Evolutionary conservation across 2,797 vertebrate species (phyloP).

Genomic region (Otolemur crassicaudatus): DNA sequence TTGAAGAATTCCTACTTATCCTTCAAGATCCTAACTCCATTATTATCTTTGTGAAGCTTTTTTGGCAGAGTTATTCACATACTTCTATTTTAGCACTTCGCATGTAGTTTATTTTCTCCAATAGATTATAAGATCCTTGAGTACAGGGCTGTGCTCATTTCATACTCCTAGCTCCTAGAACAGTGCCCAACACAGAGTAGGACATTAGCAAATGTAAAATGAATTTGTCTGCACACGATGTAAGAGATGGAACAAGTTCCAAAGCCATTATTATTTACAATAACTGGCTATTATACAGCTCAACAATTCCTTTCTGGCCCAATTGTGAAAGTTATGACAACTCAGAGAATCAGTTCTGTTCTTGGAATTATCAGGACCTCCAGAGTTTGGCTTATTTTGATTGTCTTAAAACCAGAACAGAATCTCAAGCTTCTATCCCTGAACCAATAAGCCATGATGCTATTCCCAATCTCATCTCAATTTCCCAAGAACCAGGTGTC

Average conservation of each 20-base stretch:
- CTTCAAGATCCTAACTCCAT: not conserved
- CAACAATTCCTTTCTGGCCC: not conserved
- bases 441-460: not conserved
- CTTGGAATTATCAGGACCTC: not conserved
- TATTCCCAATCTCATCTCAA: not conserved
- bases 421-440: not conserved
- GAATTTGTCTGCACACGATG: not conserved
- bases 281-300: not conserved
- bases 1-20: not conserved
- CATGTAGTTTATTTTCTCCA: not conserved
- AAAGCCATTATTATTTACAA: not conserved
- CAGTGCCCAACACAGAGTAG: not conserved
- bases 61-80: not conserved
- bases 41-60: not conserved
- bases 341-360: not conserved
- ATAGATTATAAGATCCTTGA: not conserved
- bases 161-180: not conserved
- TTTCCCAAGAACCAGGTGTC: not conserved
- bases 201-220: not conserved
- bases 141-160: not conserved
- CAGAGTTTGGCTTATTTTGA: not conserved
- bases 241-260: constrained; percentile 34
- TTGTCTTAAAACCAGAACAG: not conserved
- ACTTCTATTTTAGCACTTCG: not conserved
- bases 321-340: not conserved